Conservation (phyloP, 2,888 invertebrate species). For the Drosophila koepferae region DNA sequence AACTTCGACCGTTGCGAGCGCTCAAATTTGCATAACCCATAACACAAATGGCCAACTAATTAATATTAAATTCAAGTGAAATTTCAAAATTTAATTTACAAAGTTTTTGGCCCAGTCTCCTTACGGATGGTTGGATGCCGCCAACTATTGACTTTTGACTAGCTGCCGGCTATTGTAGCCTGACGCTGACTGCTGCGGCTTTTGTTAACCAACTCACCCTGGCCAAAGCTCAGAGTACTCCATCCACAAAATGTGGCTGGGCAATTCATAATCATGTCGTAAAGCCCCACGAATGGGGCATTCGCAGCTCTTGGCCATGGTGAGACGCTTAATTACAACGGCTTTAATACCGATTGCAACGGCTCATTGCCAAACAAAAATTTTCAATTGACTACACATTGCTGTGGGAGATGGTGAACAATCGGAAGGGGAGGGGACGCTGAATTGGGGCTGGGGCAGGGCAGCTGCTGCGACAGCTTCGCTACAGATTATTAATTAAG, state of each 20-base stretch:
- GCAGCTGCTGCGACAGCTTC: constrained; percentile 51
- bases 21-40: constrained; percentile 63
- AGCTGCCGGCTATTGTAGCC: constrained; percentile 46
- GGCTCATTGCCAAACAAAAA: constrained; percentile 82
- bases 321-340: constrained; percentile 83
- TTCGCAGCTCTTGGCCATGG: constrained; percentile 43
- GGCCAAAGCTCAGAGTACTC: neutral
- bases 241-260: constrained; percentile 40
- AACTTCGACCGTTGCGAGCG: constrained; percentile 34
- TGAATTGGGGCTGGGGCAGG: neutral
- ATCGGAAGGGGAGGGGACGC: neutral
- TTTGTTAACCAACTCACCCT: constrained; percentile 59
- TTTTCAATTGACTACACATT: constrained; percentile 79
- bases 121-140: constrained; percentile 31
- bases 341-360: constrained; percentile 81
- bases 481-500: constrained; percentile 84
- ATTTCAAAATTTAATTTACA: constrained; percentile 70
- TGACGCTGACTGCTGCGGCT: constrained; percentile 63
- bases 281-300: constrained; percentile 52
- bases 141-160: constrained; percentile 79
- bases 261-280: constrained; percentile 82
- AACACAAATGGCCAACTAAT: constrained; percentile 70
- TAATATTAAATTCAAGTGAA: constrained; percentile 74
- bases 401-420: neutral
- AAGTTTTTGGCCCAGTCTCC: constrained; percentile 47